Evolutionary conservation across 2,113 vertebrate genomes (phyloP).

Genomic region (Rattus norvegicus): DNA sequence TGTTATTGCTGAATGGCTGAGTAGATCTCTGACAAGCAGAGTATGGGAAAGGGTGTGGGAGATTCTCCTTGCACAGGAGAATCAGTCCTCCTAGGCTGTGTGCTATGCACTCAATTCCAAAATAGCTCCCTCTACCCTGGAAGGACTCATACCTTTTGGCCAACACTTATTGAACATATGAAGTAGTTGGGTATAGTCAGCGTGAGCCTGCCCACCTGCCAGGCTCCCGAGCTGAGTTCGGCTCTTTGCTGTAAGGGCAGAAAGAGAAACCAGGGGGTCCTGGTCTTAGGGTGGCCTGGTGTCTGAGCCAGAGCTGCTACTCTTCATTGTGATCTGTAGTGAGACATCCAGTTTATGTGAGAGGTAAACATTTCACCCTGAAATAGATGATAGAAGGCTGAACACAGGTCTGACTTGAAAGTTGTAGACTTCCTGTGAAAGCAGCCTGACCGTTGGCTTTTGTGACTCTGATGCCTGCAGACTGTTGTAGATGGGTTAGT

Average conservation of each 20-base stretch:
- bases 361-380: not conserved
- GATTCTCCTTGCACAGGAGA: not conserved
- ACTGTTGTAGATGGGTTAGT: not conserved
- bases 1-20: not conserved
- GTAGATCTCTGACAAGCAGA: not conserved
- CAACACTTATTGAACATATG: not conserved
- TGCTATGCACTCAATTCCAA: not conserved
- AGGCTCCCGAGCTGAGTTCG: not conserved
- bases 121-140: not conserved
- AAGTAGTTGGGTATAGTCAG: too few relatives aligned
- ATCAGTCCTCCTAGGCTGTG: not conserved
- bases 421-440: not conserved
- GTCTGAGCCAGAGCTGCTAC: not conserved
- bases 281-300: not conserved
- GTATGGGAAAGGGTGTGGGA: not conserved
- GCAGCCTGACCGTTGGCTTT: not conserved
- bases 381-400: not conserved
- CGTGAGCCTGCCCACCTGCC: not conserved
- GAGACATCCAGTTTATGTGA: slow-evolving; percentile 25
- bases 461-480: not conserved
- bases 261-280: not conserved
- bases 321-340: not conserved
- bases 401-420: not conserved
- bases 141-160: not conserved
- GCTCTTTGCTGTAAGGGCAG: not conserved